Evolutionary conservation across 2,888 invertebrate species (phyloP), one percentile per base, ranked within the genome.

Genomic region (Hypolimnas misippus): DNA sequence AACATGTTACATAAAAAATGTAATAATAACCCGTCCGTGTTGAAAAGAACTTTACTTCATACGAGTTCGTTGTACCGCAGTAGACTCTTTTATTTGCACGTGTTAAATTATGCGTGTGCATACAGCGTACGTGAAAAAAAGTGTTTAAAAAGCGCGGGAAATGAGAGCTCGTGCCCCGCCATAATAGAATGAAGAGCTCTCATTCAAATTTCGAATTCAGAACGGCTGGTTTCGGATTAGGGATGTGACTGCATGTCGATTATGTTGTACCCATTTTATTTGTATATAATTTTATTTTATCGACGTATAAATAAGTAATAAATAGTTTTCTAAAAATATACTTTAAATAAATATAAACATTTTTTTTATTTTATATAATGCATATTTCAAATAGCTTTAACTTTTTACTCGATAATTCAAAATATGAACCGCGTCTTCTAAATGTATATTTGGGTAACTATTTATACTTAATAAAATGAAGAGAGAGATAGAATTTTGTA

Each of bases 161-260:
- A 77, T 73, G 75, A 74, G 74, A 72, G 76, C 72, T 70, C 76
- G 73, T 75, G 76, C 70, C 63, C 68, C 69, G 74, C 70, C 73
- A 73, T 76, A 76, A 75, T 73, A 67, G 70, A 72, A 69, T 72
- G 69, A 70, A 71, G 73, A 63, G 72, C 70, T 67, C 67, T 71
- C 75, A 73, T 76, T 76, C 73, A 71, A 76, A 77, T 72, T 74
- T 76, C 66, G 73, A 76, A 67, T 67, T 67, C 64, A 67, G 63
- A 67, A 71, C 52, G 58, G 58, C 58, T 6, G 46, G n/a, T 46
- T 46, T 21, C 21, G 21, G 44, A 21, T 59, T 59, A 59, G 58
- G 58, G 52, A 59, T 12, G 58, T 52, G 16, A 42, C 31, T 57
- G 21, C 19, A 14, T 46, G 21, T 46, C 21, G 21, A 46, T n/a